phyloP scores from a whole-genome alignment of 2,797 vertebrate species.

The Clarias fuscus region DNA sequence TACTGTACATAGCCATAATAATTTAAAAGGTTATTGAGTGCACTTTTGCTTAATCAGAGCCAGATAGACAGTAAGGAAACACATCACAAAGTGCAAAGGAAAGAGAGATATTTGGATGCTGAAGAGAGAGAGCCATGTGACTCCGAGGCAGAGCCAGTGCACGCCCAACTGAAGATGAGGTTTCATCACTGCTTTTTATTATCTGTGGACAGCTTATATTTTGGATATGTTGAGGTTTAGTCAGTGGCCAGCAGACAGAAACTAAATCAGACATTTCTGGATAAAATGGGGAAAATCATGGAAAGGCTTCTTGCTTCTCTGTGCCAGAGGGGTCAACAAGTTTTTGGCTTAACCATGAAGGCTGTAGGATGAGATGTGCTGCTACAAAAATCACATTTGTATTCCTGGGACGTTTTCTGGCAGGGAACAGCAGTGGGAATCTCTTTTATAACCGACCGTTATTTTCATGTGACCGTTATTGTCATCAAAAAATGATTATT shows the following conservation, averaged over 20 bases:
- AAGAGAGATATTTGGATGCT: constrained; percentile 1
- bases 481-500: not conserved
- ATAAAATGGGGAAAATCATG: not conserved
- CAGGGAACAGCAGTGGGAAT: not conserved
- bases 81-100: not conserved
- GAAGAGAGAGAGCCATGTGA: not conserved
- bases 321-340: not conserved
- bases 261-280: no score
- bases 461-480: not conserved
- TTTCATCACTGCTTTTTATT: not conserved
- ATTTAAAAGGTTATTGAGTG: constrained; percentile 4
- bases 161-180: constrained; percentile 8
- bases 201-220: not conserved
- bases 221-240: not conserved
- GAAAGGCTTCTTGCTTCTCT: not conserved
- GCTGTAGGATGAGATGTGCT: not conserved
- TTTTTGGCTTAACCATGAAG: not conserved
- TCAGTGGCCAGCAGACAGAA: not conserved
- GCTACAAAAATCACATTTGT: not conserved
- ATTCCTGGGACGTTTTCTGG: not conserved
- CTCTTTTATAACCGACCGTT: not conserved
- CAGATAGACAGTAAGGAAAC: not conserved
- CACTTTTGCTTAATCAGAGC: not conserved
- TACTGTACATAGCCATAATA: not conserved
- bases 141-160: not conserved